phyloP scores from a whole-genome alignment of 23 tunicate genomes.

The Corella eumyota region DNA sequence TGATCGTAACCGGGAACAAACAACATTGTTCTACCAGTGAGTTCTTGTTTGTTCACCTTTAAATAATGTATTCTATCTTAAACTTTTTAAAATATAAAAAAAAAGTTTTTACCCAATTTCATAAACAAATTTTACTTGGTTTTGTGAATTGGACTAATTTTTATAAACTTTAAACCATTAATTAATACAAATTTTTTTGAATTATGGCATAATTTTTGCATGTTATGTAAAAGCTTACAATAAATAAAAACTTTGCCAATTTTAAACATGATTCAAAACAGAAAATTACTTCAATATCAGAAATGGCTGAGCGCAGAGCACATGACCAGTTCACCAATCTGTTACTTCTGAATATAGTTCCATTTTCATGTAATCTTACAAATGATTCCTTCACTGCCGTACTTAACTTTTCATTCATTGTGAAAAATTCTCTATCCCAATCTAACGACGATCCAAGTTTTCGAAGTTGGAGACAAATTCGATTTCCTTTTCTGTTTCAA shows the following conservation, averaged over 20 bases:
- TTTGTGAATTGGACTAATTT: too few relatives aligned
- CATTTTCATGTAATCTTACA: conserved; percentile 48
- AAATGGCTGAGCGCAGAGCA: conserved; percentile 85
- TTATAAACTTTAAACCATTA: too few relatives aligned
- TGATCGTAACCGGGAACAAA: conserved; percentile 81
- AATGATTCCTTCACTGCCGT: conserved; percentile 68
- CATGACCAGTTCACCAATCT: conserved; percentile 97
- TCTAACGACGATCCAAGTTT: conserved; percentile 85
- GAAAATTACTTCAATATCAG: conserved; percentile 72
- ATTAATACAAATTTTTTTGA: too few relatives aligned
- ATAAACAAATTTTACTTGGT: too few relatives aligned
- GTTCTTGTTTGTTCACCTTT: conserved; percentile 82
- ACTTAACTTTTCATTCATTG: conserved; percentile 79
- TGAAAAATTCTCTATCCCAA: conserved; percentile 90
- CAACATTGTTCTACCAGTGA: conserved; percentile 72
- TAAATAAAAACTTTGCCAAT: too few relatives aligned
- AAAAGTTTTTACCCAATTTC: not conserved
- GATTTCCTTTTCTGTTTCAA: conserved; percentile 57
- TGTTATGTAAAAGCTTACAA: too few relatives aligned
- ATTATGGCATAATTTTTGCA: too few relatives aligned
- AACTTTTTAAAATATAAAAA: not conserved
- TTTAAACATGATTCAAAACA: too few relatives aligned
- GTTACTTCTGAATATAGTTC: conserved; percentile 87
- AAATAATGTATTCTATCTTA: not conserved
- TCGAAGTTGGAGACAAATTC: conserved; percentile 69